Percentiles rank a stretch among this genome's conserved stretches.
These are phyloP conservation scores for Tachysurus fulvidraco DNA, from an alignment of 2,113 vertebrate species.

Conservation along the genomic window DNA sequence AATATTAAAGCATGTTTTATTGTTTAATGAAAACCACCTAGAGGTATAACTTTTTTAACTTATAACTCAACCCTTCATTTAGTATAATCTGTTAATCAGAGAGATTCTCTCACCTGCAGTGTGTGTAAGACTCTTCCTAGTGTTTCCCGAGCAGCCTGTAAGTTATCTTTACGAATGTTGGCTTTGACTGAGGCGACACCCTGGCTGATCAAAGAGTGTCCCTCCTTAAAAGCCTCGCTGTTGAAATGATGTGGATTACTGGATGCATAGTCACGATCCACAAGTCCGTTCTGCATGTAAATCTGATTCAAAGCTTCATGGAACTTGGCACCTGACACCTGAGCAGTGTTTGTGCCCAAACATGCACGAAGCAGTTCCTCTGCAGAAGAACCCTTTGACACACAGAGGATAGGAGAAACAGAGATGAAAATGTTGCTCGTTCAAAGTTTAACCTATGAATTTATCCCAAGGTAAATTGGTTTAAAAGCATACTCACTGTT, in stretches of 20 bases:
- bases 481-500: constrained; percentile 57
- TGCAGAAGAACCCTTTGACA: constrained; percentile 63
- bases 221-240: constrained; percentile 66
- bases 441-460: not conserved
- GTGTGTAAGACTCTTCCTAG: constrained; percentile 70
- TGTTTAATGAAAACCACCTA: not conserved
- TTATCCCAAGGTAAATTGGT: not conserved
- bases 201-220: constrained; percentile 61
- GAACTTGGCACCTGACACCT: constrained; percentile 71
- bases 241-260: constrained; percentile 71
- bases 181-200: constrained; percentile 63
- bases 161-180: constrained; percentile 61
- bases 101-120: constrained; percentile 64
- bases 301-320: constrained; percentile 68
- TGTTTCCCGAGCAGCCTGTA: constrained; percentile 67
- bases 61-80: not conserved
- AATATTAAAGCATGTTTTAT: not conserved
- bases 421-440: not conserved
- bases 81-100: not conserved
- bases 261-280: constrained; percentile 64
- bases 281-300: constrained; percentile 64
- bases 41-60: not conserved
- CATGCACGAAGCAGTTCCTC: constrained; percentile 71
- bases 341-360: constrained; percentile 66
- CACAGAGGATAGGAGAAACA: not conserved